phyloP scores from a whole-genome alignment of 2,888 invertebrate species.

The Byasa hedistus region DNA sequence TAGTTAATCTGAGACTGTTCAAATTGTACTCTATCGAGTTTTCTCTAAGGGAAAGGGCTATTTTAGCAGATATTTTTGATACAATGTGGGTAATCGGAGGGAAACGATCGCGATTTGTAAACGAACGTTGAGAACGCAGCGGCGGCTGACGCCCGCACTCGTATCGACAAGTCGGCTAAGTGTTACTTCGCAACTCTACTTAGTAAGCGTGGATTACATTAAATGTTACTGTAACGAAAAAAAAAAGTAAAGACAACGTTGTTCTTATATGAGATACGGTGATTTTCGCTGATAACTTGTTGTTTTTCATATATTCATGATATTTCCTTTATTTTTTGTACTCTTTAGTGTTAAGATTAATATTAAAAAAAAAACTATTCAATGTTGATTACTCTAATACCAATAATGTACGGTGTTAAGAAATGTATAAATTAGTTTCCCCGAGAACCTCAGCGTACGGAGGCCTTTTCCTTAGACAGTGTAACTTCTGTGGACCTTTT shows the following conservation, averaged over 20 bases:
- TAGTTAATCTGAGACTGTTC: conserved; percentile 80
- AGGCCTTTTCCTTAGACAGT: conserved; percentile 76
- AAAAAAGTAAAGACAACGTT: conserved; percentile 65
- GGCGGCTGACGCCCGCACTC: neutral
- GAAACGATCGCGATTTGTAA: conserved; percentile 67
- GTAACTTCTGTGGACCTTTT: conserved; percentile 46
- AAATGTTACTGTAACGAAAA: conserved; percentile 76
- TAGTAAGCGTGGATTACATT: conserved; percentile 62
- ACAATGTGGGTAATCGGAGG: conserved; percentile 77
- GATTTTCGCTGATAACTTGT: conserved; percentile 75
- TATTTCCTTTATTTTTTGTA: conserved; percentile 81
- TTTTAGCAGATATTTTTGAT: conserved; percentile 80
- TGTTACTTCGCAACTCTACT: conserved; percentile 56
- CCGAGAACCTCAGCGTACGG: conserved; percentile 72
- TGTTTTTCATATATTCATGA: conserved; percentile 80
- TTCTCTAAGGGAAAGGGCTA: conserved; percentile 79
- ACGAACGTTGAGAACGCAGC: conserved; percentile 38
- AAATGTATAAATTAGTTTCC: conserved; percentile 75
- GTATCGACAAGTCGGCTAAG: conserved; percentile 37
- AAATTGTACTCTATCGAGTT: conserved; percentile 74
- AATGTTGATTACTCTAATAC: conserved; percentile 80
- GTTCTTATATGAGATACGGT: conserved; percentile 78
- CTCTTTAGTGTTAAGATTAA: conserved; percentile 79
- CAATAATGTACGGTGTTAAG: conserved; percentile 74
- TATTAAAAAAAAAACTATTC: conserved; percentile 77